Base-by-base conservation (phyloP, 2,797 vertebrate genomes). In the Pipistrellus pipistrellus region DNA sequence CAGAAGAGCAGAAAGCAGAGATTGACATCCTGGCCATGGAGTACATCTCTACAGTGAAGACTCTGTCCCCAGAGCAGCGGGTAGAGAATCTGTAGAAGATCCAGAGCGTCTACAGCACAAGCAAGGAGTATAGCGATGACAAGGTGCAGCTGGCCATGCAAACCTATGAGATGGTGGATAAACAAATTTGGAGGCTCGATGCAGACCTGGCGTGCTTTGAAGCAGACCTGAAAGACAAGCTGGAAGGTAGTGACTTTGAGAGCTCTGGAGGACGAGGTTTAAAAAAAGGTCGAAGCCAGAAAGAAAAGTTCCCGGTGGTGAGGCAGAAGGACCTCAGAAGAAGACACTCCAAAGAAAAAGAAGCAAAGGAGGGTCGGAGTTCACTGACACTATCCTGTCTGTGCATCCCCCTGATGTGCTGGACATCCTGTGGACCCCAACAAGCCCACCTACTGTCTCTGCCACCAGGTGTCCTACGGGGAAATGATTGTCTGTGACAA, bases 401-500 rank as follows among this genome's bases (percentile, higher is more conserved):
- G 99, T 99, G 97, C 99, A 99, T 51, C 99, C 99, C 1, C 99
- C 99, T 0, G 99, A 99, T 3, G 99, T 99, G 72, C 97, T 99
- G 86, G 99, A 99, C 98, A 99, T 99, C 99, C 99, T 0, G 99
- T 99, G 53, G 99, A 99, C 95, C 99, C 99, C 73, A 99, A 99
- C 0, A 99, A 99, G 81, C 99, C 99, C 6, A 99, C 99, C 0
- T 99, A 99, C 97, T 99, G 99, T 97, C 97, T 99, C 91, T 99
- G 99, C 96, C 99, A 99, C 96, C 99, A 99, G 97, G 99, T 99
- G 98, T 99, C 99, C 68, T 99, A 99, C 0, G 99, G 99, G 95
- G 99, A 99, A 97, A 99, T 99, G 99, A 99, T 99, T 30, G 99
- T 99, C 96, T 99, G 99, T n/a, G 99, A 99, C 98, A 99, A 99